These are phyloP conservation scores for Agrochola circellaris DNA, from an alignment of 2,888 invertebrate genomes.

Conservation along the genomic window DNA sequence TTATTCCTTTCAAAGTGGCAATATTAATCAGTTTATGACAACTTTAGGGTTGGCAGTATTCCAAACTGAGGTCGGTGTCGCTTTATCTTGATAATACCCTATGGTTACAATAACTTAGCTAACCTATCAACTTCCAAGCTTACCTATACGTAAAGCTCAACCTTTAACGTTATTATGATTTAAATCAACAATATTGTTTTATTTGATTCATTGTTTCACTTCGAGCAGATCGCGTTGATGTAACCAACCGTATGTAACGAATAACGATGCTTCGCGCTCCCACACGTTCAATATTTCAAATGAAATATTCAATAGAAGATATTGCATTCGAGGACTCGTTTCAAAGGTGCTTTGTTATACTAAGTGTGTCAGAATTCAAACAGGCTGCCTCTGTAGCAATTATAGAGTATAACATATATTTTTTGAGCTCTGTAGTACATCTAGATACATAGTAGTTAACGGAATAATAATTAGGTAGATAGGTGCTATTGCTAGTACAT, in stretches of 20 bases:
- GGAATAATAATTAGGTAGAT: constrained; percentile 12
- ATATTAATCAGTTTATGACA: constrained; percentile 39
- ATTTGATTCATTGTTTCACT: constrained; percentile 72
- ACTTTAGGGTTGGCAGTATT: constrained; percentile 28
- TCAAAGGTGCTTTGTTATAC: constrained; percentile 52
- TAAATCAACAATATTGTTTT: constrained; percentile 64
- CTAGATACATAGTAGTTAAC: not conserved
- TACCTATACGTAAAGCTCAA: not conserved
- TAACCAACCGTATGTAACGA: constrained; percentile 59
- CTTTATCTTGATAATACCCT: constrained; percentile 29
- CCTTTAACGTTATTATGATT: constrained; percentile 41
- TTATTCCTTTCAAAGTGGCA: constrained; percentile 53
- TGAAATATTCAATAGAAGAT: constrained; percentile 82
- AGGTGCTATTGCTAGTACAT: constrained; percentile 13
- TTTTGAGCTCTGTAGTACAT: not conserved
- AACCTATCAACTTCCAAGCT: not conserved
- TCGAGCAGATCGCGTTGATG: constrained; percentile 35
- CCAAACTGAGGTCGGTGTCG: constrained; percentile 1
- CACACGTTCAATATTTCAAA: constrained; percentile 80
- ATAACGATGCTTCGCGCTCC: constrained; percentile 59
- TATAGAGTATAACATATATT: constrained; percentile 18
- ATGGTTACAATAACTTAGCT: constrained; percentile 8
- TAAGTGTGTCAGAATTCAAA: constrained; percentile 50
- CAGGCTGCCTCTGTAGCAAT: constrained; percentile 21
- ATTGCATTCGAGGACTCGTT: constrained; percentile 71